These are phyloP conservation scores for Trachymyrmex cornetzi DNA, from an alignment of 1,140 invertebrate genomes.

Conservation along the genomic window DNA sequence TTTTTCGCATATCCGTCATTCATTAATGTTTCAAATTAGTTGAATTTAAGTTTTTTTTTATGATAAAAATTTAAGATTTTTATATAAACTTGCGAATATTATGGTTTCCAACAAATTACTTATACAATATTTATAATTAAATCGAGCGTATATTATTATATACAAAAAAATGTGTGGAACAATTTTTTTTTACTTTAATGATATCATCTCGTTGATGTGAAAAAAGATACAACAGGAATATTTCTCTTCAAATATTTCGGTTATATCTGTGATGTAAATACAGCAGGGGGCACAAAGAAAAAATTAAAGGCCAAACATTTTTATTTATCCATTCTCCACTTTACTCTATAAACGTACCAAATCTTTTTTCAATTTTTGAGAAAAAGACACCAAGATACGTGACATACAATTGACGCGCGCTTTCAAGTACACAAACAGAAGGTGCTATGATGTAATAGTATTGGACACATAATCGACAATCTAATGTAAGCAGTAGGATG, in stretches of 20 bases:
- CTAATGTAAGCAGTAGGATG: too few species aligned
- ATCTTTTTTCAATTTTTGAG: neutral
- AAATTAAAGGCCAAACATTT: conserved; percentile 35
- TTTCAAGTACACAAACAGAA: too few species aligned
- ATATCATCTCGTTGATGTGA: conserved; percentile 75
- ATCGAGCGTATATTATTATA: conserved; percentile 71
- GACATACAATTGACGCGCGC: too few species aligned
- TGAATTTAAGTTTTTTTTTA: neutral
- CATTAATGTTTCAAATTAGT: neutral
- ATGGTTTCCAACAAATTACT: neutral
- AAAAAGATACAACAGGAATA: conserved; percentile 66
- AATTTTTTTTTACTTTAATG: conserved; percentile 78
- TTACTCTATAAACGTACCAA: neutral
- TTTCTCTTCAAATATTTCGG: conserved; percentile 53
- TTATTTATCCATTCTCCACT: conserved; percentile 36
- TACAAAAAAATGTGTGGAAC: conserved; percentile 75
- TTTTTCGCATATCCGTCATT: conserved; percentile 17
- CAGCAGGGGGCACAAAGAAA: conserved; percentile 70
- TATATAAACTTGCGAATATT: neutral
- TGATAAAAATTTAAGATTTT: neutral
- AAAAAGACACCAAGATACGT: too few species aligned
- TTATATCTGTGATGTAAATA: conserved; percentile 70
- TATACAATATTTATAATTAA: neutral
- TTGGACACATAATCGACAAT: too few species aligned
- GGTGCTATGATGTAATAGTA: too few species aligned